phyloP scores from a whole-genome alignment of 2,113 vertebrate genomes.

The Hippocampus abdominalis region DNA sequence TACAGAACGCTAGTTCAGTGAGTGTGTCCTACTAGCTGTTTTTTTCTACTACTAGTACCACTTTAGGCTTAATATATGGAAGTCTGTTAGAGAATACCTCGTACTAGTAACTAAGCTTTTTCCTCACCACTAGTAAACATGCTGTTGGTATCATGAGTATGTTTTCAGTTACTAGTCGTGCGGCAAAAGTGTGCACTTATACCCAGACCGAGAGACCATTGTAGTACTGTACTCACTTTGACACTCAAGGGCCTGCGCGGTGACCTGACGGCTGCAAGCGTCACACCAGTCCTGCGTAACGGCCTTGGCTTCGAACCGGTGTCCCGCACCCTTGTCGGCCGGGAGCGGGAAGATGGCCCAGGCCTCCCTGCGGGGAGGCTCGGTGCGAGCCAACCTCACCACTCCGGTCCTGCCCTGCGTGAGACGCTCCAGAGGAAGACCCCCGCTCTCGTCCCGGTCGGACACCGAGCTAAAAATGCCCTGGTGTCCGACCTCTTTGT shows the following conservation, averaged over 20 bases:
- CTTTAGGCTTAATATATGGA: no score
- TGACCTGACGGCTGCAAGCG: conserved; percentile 79
- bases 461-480: conserved; percentile 12
- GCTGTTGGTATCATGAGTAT: no score
- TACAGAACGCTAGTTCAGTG: no score
- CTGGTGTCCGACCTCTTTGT: conserved; percentile 23
- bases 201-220: background rate
- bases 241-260: conserved; percentile 76
- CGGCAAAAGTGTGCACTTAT: background rate
- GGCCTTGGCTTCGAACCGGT: conserved; percentile 70
- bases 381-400: conserved; percentile 69
- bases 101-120: no score
- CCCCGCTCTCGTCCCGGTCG: background rate
- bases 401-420: conserved; percentile 71
- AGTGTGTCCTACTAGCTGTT: no score
- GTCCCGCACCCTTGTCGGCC: conserved; percentile 77
- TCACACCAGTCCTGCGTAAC: conserved; percentile 83
- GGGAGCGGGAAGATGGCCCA: conserved; percentile 83
- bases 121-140: no score
- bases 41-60: no score
- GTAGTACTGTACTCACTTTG: conserved; percentile 78
- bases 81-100: no score
- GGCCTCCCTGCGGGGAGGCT: conserved; percentile 76
- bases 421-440: conserved; percentile 56
- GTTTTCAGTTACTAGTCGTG: background rate